Evolutionary conservation across 2,888 invertebrate species (phyloP).

Genomic region (Euclidia mi): DNA sequence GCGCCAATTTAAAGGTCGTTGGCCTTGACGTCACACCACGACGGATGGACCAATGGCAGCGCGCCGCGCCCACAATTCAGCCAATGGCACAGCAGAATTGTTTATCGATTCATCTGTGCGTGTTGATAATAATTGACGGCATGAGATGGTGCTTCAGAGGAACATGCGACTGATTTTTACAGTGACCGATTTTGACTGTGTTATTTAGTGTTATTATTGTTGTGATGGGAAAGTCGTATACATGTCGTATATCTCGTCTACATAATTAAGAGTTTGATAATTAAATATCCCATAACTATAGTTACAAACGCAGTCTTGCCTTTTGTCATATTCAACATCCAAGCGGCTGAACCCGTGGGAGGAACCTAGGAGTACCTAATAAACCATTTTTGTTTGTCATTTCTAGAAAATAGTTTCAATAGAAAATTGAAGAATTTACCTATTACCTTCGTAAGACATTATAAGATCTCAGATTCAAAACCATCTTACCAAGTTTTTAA

Average conservation of each 20-base stretch:
- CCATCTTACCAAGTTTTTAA: too few relatives aligned
- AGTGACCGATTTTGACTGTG: conserved; percentile 26
- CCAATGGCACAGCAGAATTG: conserved; percentile 69
- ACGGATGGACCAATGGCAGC: conserved; percentile 65
- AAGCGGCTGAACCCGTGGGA: too few relatives aligned
- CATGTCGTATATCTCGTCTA: conserved; percentile 2
- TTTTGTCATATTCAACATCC: too few relatives aligned
- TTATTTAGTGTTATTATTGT: conserved; percentile 12
- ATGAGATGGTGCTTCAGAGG: conserved; percentile 50
- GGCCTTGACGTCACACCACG: conserved; percentile 75
- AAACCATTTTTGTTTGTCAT: too few relatives aligned
- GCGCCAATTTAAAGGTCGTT: conserved; percentile 77
- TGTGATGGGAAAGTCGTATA: conserved; percentile 15
- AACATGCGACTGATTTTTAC: conserved; percentile 41
- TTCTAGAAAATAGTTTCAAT: too few relatives aligned
- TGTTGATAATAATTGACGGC: conserved; percentile 55
- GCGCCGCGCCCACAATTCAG: conserved; percentile 67
- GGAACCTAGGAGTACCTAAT: too few relatives aligned
- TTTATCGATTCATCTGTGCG: conserved; percentile 74
- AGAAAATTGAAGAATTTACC: too few relatives aligned
- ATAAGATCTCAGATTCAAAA: too few relatives aligned
- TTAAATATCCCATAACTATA: too few relatives aligned
- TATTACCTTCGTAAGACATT: too few relatives aligned
- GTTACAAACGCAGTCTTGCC: too few relatives aligned
- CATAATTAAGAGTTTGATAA: too few relatives aligned